Conservation (phyloP, 1,140 invertebrate genomes). For the Drosophila simulans region DNA sequence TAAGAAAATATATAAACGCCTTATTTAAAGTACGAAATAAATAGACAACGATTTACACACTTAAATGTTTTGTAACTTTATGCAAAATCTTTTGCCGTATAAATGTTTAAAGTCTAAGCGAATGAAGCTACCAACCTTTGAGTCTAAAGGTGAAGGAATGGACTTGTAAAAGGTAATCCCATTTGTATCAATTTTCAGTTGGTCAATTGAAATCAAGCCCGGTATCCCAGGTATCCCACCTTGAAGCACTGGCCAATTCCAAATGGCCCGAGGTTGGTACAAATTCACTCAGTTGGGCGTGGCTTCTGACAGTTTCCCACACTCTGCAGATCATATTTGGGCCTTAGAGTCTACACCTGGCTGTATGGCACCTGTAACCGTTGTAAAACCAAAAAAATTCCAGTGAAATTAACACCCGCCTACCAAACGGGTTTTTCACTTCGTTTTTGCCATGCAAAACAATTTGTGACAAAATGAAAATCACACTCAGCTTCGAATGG, state of each 20-base stretch:
- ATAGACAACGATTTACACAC: neutral
- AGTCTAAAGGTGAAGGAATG: neutral
- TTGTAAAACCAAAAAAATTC: slow-evolving; percentile 71
- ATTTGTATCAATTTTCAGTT: slow-evolving; percentile 21
- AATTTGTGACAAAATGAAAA: slow-evolving; percentile 63
- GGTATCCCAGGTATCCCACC: neutral
- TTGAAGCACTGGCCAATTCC: neutral
- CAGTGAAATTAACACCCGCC: slow-evolving; percentile 69
- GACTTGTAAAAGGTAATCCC: slow-evolving; percentile 11
- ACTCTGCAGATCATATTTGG: slow-evolving; percentile 9
- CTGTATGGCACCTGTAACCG: slow-evolving; percentile 52
- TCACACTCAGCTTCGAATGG: slow-evolving; percentile 44
- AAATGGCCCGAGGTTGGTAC: neutral
- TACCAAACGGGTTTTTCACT: slow-evolving; percentile 48
- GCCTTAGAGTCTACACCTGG: slow-evolving; percentile 13
- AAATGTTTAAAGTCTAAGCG: neutral
- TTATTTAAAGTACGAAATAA: neutral
- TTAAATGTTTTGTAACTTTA: slow-evolving; percentile 9
- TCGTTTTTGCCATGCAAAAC: slow-evolving; percentile 32
- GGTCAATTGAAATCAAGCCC: slow-evolving; percentile 11
- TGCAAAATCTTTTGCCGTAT: too few relatives aligned
- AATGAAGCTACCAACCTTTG: neutral
- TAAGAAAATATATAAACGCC: slow-evolving; percentile 1
- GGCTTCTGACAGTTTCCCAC: slow-evolving; percentile 54
- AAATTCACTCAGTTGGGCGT: slow-evolving; percentile 13